Conservation (phyloP, 2,113 vertebrate genomes). For the Microtus montanus region DNA sequence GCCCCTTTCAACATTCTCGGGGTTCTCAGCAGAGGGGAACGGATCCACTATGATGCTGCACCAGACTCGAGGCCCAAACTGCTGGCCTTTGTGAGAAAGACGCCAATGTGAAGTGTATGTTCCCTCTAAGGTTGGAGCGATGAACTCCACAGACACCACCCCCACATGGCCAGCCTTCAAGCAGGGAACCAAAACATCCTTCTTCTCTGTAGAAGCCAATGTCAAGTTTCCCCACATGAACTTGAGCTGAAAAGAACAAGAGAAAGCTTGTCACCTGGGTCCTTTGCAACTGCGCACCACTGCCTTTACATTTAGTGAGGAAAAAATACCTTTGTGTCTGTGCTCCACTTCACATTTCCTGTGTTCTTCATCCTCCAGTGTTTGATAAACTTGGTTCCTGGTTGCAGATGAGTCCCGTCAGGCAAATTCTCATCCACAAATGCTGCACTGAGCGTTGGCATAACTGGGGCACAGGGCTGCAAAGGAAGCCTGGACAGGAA, state of each 20-base stretch:
- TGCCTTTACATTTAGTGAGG: neutral
- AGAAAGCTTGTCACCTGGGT: slow-evolving; percentile 6
- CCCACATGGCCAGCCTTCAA: slow-evolving; percentile 94
- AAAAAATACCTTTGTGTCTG: slow-evolving; percentile 92
- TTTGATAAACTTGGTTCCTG: slow-evolving; percentile 97
- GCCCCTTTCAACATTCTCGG: slow-evolving; percentile 69
- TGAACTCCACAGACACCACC: slow-evolving; percentile 95
- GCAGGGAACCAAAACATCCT: slow-evolving; percentile 93
- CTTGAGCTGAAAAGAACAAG: slow-evolving; percentile 88
- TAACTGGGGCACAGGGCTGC: slow-evolving; percentile 91
- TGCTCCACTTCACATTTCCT: slow-evolving; percentile 94
- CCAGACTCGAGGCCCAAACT: slow-evolving; percentile 98
- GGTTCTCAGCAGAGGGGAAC: slow-evolving; percentile 69
- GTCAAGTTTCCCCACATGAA: slow-evolving; percentile 99
- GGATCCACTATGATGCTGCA: slow-evolving; percentile 97
- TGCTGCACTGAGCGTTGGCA: slow-evolving; percentile 94
- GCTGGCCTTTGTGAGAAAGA: slow-evolving; percentile 95
- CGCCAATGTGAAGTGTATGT: slow-evolving; percentile 99
- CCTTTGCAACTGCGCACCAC: neutral
- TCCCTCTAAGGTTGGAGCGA: slow-evolving; percentile 94
- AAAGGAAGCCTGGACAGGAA: slow-evolving; percentile 88
- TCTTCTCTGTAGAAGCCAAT: slow-evolving; percentile 91
- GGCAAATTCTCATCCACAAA: slow-evolving; percentile 99
- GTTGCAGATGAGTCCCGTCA: slow-evolving; percentile 95
- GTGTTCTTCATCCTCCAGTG: slow-evolving; percentile 99